Evolutionary conservation across 1,140 invertebrate genomes (phyloP), one percentile per base, ranked within the genome.

Genomic region (Grapholita molesta): DNA sequence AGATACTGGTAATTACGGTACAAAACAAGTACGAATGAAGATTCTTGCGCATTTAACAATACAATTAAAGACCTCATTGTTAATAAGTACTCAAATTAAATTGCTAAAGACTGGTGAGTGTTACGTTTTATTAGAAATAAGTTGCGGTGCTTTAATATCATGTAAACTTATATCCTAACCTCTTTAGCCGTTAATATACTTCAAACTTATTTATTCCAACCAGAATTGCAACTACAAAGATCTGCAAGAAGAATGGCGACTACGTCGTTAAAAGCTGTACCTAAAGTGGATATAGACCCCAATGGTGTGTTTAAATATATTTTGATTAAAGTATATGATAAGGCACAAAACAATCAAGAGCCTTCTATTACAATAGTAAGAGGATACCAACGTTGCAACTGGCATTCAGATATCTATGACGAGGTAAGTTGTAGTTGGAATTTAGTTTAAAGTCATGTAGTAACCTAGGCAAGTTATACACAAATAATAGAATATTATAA

Each of bases 241-340:
- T 18, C 18, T 21, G 42, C 42, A 2, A 48, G 42, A 69, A 85
- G 70, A 53, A 88, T 90, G 85, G 74, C 82, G 25, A 64, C 73
- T 57, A 25, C 69, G 38, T 66, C 70, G 11, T 66, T 81, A n/a
- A 66, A 72, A 9, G 68, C 69, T 67, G 79, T 98, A 69, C 92
- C 95, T 2, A 94, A 96, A 77, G 97, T 97, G 12, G 96, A 97
- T 70, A 97, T 98, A 77, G 97, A 98, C 82, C 89, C 93, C 12
- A 82, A 86, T 67, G 97, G 97, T 24, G 94, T 94, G 53, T 98
- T 97, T 85, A 98, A 98, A 85, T 98, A 98, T 75, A 96, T 98
- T 78, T 91, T 98, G 33, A 94, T 98, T 21, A 95, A 96, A 81
- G 94, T 97, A 0, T 87, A 88, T 69, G 82, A 84, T 18, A 82